These are phyloP conservation scores for Trachelus troglodyta DNA, from an alignment of 2,888 invertebrate species.

Conservation along the genomic window DNA sequence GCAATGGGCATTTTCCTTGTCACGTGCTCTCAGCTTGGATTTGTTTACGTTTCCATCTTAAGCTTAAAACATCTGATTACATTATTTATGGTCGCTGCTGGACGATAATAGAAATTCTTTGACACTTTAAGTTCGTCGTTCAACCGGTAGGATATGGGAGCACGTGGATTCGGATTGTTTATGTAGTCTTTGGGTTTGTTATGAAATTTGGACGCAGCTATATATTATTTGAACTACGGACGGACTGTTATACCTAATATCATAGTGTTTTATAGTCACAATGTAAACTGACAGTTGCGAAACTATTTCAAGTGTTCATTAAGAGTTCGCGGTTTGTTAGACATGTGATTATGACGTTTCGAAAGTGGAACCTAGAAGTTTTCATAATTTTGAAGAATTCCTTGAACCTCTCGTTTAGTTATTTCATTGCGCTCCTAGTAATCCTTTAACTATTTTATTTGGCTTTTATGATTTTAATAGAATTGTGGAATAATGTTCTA, in stretches of 20 bases:
- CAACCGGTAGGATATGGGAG: background rate
- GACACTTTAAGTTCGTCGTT: background rate
- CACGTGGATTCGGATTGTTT: background rate
- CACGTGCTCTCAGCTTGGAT: slow-evolving; percentile 31
- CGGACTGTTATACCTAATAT: background rate
- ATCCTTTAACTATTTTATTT: background rate
- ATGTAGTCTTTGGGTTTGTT: background rate
- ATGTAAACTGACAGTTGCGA: background rate
- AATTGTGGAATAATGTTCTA: background rate
- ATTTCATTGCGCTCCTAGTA: background rate
- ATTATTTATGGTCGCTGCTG: background rate
- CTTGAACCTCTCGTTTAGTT: background rate
- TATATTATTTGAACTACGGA: background rate
- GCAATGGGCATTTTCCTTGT: slow-evolving; percentile 28
- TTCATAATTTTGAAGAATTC: background rate
- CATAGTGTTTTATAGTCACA: background rate
- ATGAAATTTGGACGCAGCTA: background rate
- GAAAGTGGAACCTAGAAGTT: background rate
- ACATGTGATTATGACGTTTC: background rate
- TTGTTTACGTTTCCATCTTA: background rate
- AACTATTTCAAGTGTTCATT: background rate
- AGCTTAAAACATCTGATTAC: background rate
- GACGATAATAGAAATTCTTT: background rate
- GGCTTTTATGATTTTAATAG: background rate
- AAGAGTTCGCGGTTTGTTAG: background rate